Base-by-base conservation (phyloP, 2,888 invertebrate genomes). In the Pecten maximus region DNA sequence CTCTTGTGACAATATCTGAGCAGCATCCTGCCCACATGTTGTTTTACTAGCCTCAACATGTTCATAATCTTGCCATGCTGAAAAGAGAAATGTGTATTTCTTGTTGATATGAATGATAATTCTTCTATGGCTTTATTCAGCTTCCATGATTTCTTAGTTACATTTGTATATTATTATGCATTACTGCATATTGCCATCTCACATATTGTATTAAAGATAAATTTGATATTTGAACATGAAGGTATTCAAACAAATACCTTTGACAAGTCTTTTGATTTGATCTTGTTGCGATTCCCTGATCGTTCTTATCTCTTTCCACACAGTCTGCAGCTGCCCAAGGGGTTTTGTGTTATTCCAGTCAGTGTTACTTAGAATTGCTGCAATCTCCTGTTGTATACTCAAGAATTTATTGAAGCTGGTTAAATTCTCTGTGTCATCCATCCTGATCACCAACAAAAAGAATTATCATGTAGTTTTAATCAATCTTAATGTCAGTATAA, bases 211-310 rank as follows among this genome's bases (percentile, higher is more conserved):
- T n/a, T n/a, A n/a, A n/a, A n/a, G n/a, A n/a, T n/a, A n/a, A n/a
- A n/a, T n/a, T n/a, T n/a, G n/a, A n/a, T n/a, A n/a, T n/a, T n/a
- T n/a, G n/a, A n/a, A n/a, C n/a, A n/a, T n/a, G n/a, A n/a, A n/a
- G n/a, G n/a, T n/a, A n/a, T n/a, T n/a, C n/a, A n/a, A n/a, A n/a
- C n/a, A n/a, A 50, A 35, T n/a, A 90, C 90, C 88, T 87, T 88
- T 86, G n/a, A 90, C 88, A 19, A 87, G 87, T 39, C 44, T n/a
- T 40, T 88, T 87, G 40, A 90, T 88, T n/a, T 88, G 90, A 44
- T 88, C 60, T 60, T 90, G 87, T 74, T 90, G 90, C 86, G 88
- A 88, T 86, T 50, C 48, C 50, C 40, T 86, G 48, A 87, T 86
- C 23, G 87, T 40, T 40, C 87, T 44, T 28, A 90, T 90, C 35